Percentiles rank a stretch among this genome's conserved stretches.
These are phyloP conservation scores for Cryptoprocta ferox DNA, from an alignment of 2,797 vertebrate species.

Conservation along the genomic window DNA sequence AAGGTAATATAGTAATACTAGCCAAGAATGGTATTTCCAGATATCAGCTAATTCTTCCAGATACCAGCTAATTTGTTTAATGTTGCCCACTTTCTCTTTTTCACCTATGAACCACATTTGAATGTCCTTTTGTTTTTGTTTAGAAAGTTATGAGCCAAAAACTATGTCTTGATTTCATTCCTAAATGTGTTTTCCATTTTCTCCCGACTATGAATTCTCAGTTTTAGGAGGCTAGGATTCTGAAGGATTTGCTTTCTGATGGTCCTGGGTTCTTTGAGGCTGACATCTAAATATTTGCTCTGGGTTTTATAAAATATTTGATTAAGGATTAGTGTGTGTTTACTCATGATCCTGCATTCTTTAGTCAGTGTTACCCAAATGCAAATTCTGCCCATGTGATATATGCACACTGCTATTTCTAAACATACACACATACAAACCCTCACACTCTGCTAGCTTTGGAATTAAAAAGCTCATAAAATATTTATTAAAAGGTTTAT, in stretches of 20 bases:
- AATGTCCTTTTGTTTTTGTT: not conserved
- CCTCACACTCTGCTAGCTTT: not conserved
- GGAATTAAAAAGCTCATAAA: not conserved
- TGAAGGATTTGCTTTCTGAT: not conserved
- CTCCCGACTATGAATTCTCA: not conserved
- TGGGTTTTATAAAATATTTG: not conserved
- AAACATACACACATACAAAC: not conserved
- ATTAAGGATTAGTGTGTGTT: not conserved
- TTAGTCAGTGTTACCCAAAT: not conserved
- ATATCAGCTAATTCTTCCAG: not conserved
- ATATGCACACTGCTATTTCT: not conserved
- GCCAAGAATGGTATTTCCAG: not conserved
- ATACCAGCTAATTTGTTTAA: not conserved
- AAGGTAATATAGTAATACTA: not conserved
- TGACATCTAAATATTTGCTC: constrained; percentile 20
- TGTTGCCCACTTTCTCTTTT: not conserved
- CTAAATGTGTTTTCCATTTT: not conserved
- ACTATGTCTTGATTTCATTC: not conserved
- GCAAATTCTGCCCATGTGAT: not conserved
- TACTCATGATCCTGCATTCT: not conserved
- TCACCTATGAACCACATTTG: not conserved
- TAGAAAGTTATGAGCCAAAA: not conserved
- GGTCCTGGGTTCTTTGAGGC: not conserved
- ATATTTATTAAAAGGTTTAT: not conserved
- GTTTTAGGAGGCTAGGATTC: not conserved